Evolutionary conservation across 2,888 invertebrate species (phyloP), one percentile per base, ranked within the genome.

Genomic region (Spicauda simplicius): DNA sequence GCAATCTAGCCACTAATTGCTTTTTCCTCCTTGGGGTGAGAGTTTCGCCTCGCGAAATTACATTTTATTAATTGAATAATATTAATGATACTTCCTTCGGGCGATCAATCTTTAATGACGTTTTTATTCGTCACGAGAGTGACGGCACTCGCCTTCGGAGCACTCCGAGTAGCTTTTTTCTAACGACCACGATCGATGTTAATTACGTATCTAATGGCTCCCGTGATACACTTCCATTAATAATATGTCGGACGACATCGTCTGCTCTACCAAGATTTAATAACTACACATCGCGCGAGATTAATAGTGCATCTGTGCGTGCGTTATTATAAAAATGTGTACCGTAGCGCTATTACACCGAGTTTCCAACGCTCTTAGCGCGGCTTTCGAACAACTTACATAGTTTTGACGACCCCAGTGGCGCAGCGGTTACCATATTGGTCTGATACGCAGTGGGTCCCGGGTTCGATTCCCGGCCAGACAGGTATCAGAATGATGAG

Each of bases 1-100:
- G 92, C 93, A 91, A 92, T 93, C 92, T 91, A 92, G 91, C 92
- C 92, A 91, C 93, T 93, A 93, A 93, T 93, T 93, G 92, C 93
- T 91, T 93, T 92, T 92, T 89, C 91, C 90, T 90, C 87, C 81
- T 85, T 85, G 87, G 91, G 91, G 91, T 89, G 88, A 82, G 85
- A 83, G 83, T 84, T 86, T 85, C 85, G 85, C 88, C 82, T 87
- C 82, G 90, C 86, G 79, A 90, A 91, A 92, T 93, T 91, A 90
- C 90, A 85, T 91, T 92, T 91, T 91, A 93, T 93, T 93, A 93
- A 93, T 93, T 93, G 91, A 93, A 93, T 93, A 92, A 91, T 92
- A 92, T 92, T 92, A 93, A 93, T 92, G 93, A 92, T 89, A 89
- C 91, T 88, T 89, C 85, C 86, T 87, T 82, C 80, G 80, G 84